Evolutionary conservation across 2,888 invertebrate genomes (phyloP).

Genomic region (Tetheella fluctuosa): DNA sequence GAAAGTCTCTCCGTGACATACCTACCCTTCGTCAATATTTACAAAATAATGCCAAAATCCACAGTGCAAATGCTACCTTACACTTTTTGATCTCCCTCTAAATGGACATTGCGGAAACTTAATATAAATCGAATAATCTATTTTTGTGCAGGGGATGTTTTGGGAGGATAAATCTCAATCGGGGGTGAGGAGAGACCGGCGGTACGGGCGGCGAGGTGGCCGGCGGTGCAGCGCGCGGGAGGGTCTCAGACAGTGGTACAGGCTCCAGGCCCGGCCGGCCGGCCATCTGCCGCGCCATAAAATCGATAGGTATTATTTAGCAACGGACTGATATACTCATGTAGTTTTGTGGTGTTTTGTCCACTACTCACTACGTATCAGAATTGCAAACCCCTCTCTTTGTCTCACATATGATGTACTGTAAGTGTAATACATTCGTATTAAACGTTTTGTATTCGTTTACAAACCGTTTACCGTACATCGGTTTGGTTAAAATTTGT

Average conservation of each 20-base stretch:
- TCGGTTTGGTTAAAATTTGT: too few species aligned
- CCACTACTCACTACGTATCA: background rate
- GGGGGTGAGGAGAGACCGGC: conserved; percentile 67
- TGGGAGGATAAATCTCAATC: conserved; percentile 80
- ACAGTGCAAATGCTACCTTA: conserved; percentile 62
- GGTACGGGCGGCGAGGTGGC: conserved; percentile 23
- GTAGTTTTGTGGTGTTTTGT: conserved; percentile 27
- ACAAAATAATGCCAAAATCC: conserved; percentile 67
- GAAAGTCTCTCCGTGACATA: conserved; percentile 53
- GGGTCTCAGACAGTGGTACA: conserved; percentile 64
- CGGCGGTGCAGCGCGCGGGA: conserved; percentile 62
- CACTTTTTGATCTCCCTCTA: conserved; percentile 67
- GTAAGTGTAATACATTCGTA: too few species aligned
- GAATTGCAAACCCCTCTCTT: too few species aligned
- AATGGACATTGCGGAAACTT: conserved; percentile 82
- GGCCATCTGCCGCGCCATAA: conserved; percentile 80
- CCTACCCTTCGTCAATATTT: conserved; percentile 72
- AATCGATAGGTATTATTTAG: conserved; percentile 83
- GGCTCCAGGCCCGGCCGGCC: conserved; percentile 48
- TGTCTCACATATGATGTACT: too few species aligned
- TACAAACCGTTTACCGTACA: too few species aligned
- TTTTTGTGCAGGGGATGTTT: conserved; percentile 76
- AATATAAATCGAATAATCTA: conserved; percentile 83
- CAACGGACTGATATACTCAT: conserved; percentile 61
- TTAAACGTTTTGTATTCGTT: too few species aligned